These are phyloP conservation scores for Callitettix versicolor DNA, from an alignment of 1,140 invertebrate genomes.

Conservation along the genomic window DNA sequence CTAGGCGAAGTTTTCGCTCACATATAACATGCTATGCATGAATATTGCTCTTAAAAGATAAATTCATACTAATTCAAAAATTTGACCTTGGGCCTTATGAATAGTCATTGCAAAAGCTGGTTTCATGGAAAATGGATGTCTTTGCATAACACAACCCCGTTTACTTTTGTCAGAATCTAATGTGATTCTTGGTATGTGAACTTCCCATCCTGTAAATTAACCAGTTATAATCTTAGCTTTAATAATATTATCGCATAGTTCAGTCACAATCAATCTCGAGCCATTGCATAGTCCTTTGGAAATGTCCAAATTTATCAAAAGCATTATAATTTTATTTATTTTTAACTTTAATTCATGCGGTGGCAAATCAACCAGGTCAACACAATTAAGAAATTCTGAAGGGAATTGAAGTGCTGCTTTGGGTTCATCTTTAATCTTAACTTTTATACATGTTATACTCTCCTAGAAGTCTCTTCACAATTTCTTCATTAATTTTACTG, in stretches of 20 bases:
- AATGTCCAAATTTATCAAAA: constrained; percentile 21
- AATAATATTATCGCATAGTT: constrained; percentile 19
- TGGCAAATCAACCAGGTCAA: too few species aligned
- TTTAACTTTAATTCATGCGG: too few species aligned
- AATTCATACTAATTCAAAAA: constrained; percentile 16
- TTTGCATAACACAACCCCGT: constrained; percentile 15
- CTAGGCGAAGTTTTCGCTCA: too few species aligned
- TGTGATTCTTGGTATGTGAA: constrained; percentile 17
- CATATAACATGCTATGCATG: constrained; percentile 17
- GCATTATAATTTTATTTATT: constrained; percentile 19
- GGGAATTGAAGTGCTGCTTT: too few species aligned
- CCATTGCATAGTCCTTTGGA: constrained; percentile 23
- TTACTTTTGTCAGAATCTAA: constrained; percentile 13
- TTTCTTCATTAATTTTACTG: too few species aligned
- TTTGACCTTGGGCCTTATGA: constrained; percentile 34
- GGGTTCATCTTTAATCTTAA: too few species aligned
- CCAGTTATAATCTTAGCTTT: constrained; percentile 22
- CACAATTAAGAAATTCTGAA: too few species aligned
- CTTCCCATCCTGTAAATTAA: constrained; percentile 14
- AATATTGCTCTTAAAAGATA: constrained; percentile 11
- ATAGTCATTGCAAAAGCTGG: constrained; percentile 41
- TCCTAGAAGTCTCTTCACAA: too few species aligned
- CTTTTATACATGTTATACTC: too few species aligned
- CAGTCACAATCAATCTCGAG: constrained; percentile 19
- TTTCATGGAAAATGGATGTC: constrained; percentile 26